Conservation (phyloP, 1,140 invertebrate genomes). For the Bombus confusus region DNA sequence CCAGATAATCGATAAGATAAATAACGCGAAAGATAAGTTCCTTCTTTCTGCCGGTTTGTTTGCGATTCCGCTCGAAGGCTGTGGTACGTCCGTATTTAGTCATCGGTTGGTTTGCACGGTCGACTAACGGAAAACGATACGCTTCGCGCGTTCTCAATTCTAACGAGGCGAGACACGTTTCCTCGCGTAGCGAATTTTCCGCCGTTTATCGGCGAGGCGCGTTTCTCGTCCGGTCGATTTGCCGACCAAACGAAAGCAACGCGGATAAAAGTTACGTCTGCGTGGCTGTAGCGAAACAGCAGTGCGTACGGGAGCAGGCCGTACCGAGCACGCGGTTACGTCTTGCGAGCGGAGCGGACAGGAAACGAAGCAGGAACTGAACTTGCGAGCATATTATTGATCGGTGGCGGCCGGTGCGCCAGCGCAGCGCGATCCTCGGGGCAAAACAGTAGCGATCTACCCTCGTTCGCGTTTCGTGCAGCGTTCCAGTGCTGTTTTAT, state of each 20-base stretch:
- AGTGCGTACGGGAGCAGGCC: too few relatives aligned
- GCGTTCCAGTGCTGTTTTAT: conserved; percentile 32
- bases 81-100: too few relatives aligned
- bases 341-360: neutral
- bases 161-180: too few relatives aligned
- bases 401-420: conserved; percentile 49
- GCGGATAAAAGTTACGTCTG: too few relatives aligned
- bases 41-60: neutral
- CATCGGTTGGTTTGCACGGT: too few relatives aligned
- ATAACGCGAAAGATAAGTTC: neutral
- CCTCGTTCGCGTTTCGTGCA: conserved; percentile 25
- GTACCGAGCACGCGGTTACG: neutral
- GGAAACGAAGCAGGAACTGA: neutral
- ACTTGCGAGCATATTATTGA: conserved; percentile 48
- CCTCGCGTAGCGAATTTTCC: too few relatives aligned
- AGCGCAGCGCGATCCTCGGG: conserved; percentile 45
- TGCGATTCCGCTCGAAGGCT: neutral
- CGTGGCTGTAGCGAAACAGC: too few relatives aligned
- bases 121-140: too few relatives aligned
- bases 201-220: too few relatives aligned
- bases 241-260: too few relatives aligned
- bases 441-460: conserved; percentile 36
- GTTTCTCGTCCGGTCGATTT: too few relatives aligned
- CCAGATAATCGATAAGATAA: neutral
- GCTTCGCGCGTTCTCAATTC: too few relatives aligned